Conservation (phyloP, 1,140 invertebrate genomes). For the Macrocentrus cingulum region DNA sequence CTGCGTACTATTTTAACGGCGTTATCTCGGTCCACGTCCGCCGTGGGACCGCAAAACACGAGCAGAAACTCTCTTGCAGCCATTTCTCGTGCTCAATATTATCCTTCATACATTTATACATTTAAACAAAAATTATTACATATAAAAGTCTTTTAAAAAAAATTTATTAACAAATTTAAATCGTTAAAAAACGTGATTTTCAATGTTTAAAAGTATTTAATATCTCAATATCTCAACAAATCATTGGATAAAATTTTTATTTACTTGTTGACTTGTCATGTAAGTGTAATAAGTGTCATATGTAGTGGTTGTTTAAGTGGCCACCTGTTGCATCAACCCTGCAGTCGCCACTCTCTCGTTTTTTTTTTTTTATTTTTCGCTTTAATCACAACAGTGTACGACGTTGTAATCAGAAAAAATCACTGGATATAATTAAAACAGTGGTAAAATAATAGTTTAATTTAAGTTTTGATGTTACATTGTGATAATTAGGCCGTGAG, state of each 20-base stretch:
- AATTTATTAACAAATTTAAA: background rate
- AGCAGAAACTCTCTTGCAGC: constrained; percentile 23
- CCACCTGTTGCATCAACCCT: constrained; percentile 10
- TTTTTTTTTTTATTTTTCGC: background rate
- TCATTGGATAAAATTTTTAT: no score
- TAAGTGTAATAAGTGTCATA: no score
- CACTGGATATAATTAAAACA: no score
- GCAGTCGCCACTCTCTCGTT: background rate
- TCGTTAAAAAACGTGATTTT: background rate
- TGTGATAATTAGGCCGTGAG: no score
- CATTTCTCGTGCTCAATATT: constrained; percentile 22
- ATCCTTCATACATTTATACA: background rate
- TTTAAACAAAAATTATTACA: background rate
- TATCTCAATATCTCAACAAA: no score
- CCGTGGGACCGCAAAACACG: constrained; percentile 37
- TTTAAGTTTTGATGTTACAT: no score
- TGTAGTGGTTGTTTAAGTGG: no score
- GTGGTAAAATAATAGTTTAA: no score
- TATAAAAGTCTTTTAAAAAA: background rate
- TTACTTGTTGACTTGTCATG: no score
- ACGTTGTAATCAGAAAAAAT: background rate
- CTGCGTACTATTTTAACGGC: constrained; percentile 44
- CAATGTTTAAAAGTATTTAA: background rate
- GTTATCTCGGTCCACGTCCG: constrained; percentile 48
- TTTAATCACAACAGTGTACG: background rate